phyloP scores from a whole-genome alignment of 2,888 invertebrate genomes.

The Drosophila vallismaia region DNA sequence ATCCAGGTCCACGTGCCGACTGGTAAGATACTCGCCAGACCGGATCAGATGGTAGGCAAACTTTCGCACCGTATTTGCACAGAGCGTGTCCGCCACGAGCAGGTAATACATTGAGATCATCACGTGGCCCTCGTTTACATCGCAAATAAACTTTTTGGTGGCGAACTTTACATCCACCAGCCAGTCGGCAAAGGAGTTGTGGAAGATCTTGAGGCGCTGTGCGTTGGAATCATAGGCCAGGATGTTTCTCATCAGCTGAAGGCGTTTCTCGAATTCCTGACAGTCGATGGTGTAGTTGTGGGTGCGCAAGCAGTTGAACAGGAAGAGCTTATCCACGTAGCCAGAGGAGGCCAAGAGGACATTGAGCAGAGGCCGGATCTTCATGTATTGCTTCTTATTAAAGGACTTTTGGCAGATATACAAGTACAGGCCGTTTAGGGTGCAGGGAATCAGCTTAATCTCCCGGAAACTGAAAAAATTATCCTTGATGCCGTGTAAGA shows the following conservation, averaged over 20 bases:
- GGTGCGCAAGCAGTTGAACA: constrained; percentile 92
- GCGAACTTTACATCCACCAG: constrained; percentile 98
- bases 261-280: constrained; percentile 91
- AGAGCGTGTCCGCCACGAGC: constrained; percentile 88
- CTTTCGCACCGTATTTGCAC: constrained; percentile 90
- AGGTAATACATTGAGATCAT: constrained; percentile 94
- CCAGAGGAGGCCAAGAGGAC: constrained; percentile 94
- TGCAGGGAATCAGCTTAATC: constrained; percentile 97
- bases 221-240: constrained; percentile 82
- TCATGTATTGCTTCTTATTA: constrained; percentile 93
- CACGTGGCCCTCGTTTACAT: constrained; percentile 93
- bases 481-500: constrained; percentile 96
- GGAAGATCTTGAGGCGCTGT: constrained; percentile 88
- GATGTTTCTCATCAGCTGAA: constrained; percentile 89
- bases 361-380: constrained; percentile 93
- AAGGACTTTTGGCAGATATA: constrained; percentile 98
- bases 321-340: constrained; percentile 91
- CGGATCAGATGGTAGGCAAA: constrained; percentile 89
- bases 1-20: constrained; percentile 82
- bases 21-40: constrained; percentile 87
- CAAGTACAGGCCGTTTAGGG: constrained; percentile 96
- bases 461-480: constrained; percentile 96
- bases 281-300: constrained; percentile 90
- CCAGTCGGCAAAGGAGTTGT: constrained; percentile 98
- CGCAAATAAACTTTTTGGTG: constrained; percentile 96